Percentiles rank a stretch among this genome's conserved stretches.
Evolutionary conservation across 2,113 vertebrate species (phyloP).

Genomic region (Daboia siamensis): DNA sequence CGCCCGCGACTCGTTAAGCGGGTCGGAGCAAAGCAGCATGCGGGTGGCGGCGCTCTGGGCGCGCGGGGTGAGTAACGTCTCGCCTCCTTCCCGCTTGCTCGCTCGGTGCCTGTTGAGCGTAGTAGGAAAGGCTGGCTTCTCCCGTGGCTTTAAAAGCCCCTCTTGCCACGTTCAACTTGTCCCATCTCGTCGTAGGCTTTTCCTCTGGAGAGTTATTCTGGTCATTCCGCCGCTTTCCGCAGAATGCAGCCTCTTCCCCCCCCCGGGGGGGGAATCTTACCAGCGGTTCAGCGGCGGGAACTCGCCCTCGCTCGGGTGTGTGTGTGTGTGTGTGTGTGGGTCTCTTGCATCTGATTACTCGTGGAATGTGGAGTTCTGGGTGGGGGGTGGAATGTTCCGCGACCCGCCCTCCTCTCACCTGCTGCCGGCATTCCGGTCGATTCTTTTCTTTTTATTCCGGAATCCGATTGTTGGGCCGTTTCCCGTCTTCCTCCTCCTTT

Average conservation of each 20-base stretch:
- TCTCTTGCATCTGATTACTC: not conserved
- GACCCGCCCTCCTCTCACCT: not conserved
- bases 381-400: not conserved
- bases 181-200: not conserved
- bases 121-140: not conserved
- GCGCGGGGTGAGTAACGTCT: slow-evolving; percentile 18
- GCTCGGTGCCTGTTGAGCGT: slow-evolving; percentile 13
- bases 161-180: not conserved
- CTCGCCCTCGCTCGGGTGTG: not conserved
- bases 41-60: slow-evolving; percentile 28
- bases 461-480: not conserved
- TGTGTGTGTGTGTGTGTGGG: not conserved
- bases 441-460: not conserved
- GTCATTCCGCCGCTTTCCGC: not conserved
- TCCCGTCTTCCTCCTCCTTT: not conserved
- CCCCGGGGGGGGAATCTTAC: not conserved
- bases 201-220: not conserved
- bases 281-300: not conserved
- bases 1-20: not conserved
- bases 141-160: not conserved
- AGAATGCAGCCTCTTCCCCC: not conserved
- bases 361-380: not conserved
- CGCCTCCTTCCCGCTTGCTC: not conserved
- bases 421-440: not conserved
- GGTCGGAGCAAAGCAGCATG: slow-evolving; percentile 23